Conservation (phyloP, 2,113 vertebrate species). For the Chunga burmeisteri region DNA sequence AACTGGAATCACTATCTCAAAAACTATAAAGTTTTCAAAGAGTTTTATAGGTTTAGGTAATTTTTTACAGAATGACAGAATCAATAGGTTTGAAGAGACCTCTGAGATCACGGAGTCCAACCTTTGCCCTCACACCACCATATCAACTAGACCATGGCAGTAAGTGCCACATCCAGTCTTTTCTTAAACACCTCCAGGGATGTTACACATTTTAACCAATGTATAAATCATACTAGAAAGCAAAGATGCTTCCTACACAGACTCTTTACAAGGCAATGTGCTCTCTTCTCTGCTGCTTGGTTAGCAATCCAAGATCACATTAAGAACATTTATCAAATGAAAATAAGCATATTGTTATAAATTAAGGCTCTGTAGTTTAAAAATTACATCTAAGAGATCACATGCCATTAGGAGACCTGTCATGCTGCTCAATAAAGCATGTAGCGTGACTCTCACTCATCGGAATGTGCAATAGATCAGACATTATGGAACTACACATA, state of each 20-base stretch:
- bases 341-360: not conserved
- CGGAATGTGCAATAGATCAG: not conserved
- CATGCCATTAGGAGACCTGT: not conserved
- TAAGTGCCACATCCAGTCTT: no score
- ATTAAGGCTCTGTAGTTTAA: not conserved
- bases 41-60: not conserved
- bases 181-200: no score
- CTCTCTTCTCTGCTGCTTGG: not conserved
- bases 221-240: not conserved
- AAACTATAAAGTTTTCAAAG: not conserved
- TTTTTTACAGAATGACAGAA: not conserved
- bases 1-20: not conserved
- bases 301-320: not conserved
- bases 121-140: no score
- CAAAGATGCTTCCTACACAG: not conserved
- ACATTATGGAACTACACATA: not conserved
- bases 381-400: not conserved
- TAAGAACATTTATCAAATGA: not conserved
- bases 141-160: no score
- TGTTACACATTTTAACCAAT: not conserved
- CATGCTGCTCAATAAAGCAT: not conserved
- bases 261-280: not conserved
- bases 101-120: no score
- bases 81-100: no score
- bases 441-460: not conserved